These are phyloP conservation scores for Drosophila nigricruria DNA, from an alignment of 2,888 invertebrate species.

Conservation along the genomic window DNA sequence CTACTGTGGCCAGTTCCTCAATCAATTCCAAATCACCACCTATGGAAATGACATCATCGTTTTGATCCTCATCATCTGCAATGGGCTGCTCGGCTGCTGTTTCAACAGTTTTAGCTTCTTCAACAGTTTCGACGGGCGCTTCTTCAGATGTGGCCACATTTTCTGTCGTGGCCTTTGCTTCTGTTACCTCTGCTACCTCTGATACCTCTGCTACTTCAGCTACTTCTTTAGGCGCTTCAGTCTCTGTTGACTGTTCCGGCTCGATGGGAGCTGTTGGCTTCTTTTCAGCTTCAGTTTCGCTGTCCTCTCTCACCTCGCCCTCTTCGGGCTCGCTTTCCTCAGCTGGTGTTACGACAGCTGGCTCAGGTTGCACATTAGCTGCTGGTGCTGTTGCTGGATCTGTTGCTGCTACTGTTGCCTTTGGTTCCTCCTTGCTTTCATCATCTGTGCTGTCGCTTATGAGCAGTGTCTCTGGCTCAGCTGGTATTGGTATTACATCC, in stretches of 20 bases:
- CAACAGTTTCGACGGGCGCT: neutral
- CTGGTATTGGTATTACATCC: slow-evolving; percentile 84
- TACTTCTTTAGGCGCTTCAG: neutral
- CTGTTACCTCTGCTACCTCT: neutral
- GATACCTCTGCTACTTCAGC: no score
- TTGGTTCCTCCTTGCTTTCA: slow-evolving; percentile 59
- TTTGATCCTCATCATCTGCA: slow-evolving; percentile 83
- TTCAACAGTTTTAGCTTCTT: neutral
- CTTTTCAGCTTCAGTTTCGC: slow-evolving; percentile 11
- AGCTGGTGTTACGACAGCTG: slow-evolving; percentile 30
- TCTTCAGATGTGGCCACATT: neutral
- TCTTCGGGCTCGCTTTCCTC: slow-evolving; percentile 76
- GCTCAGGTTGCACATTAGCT: neutral
- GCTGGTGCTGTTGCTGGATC: neutral
- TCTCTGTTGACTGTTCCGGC: neutral
- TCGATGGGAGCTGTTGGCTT: neutral
- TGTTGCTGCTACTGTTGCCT: neutral
- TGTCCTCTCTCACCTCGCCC: slow-evolving; percentile 64
- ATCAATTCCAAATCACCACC: slow-evolving; percentile 85
- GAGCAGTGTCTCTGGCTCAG: slow-evolving; percentile 86
- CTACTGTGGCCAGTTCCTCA: slow-evolving; percentile 75
- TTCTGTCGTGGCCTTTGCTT: slow-evolving; percentile 11
- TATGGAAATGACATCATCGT: slow-evolving; percentile 84
- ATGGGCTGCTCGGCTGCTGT: slow-evolving; percentile 83
- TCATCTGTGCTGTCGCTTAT: slow-evolving; percentile 86